Evolutionary conservation across 2,888 invertebrate species (phyloP), one percentile per base, ranked within the genome.

Genomic region (Spatulosminthurus flaviceps): DNA sequence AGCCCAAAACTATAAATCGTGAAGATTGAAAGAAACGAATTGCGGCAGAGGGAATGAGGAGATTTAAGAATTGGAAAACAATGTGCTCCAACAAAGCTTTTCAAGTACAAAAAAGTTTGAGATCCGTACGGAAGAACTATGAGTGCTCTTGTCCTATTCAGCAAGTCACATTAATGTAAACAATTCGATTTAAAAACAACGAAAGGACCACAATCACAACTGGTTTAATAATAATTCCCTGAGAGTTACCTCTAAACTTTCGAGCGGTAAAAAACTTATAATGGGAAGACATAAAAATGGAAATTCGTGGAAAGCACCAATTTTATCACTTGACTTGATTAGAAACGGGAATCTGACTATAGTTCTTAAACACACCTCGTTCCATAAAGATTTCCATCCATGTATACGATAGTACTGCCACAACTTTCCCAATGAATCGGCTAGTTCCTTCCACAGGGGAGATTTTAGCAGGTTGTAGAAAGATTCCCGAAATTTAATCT

Each of bases 321-420:
- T 51, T 51, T 51, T 51, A 51, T 51, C 34, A 34, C 34, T 9
- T 9, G 9, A 34, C n/a, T 51, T 51, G 9, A 2, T n/a, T 19
- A 51, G 51, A n/a, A 51, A 51, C 16, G 19, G 13, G 5, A 51
- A 51, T 51, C 51, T 13, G n/a, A n/a, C 26, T 21, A 29, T 29
- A 70, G n/a, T n/a, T n/a, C n/a, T n/a, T 22, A 28, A 61, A 61
- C 26, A 16, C 60, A 82, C 82, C 87, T 95, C 94, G 85, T 93
- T 92, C 94, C 94, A 96, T 0, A 95, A 92, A 86, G 94, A 94
- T 86, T 91, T 91, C 93, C 93, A 97, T 80, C 97, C 97, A 86
- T 97, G 93, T 85, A 93, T 92, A 86, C 92, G 92, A 0, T 93
- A 94, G 86, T 92, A 94, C 72, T 90, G 90, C 89, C 93, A 95